phyloP scores from a whole-genome alignment of 53 echinoderm and acorn worm genomes.

The Stichopus horrens region DNA sequence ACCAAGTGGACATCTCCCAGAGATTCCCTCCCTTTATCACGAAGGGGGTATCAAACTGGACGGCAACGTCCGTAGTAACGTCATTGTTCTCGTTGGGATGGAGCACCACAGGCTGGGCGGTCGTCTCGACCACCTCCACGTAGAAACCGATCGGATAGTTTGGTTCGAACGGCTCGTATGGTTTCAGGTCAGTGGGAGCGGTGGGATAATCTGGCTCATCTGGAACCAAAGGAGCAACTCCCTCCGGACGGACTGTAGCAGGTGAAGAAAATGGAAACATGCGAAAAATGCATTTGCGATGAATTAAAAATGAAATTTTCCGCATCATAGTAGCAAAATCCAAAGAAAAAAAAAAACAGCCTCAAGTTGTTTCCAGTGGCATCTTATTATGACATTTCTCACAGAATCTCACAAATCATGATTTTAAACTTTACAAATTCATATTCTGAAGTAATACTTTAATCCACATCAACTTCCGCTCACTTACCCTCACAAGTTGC shows the following conservation, averaged over 20 bases:
- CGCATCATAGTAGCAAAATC: too few relatives aligned
- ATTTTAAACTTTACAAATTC: too few relatives aligned
- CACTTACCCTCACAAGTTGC: too few relatives aligned
- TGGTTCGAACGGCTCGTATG: not conserved
- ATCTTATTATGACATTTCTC: too few relatives aligned
- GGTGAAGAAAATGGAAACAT: too few relatives aligned
- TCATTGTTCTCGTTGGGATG: constrained; percentile 28
- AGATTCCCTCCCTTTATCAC: constrained; percentile 59
- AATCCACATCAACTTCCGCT: too few relatives aligned
- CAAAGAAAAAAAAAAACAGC: too few relatives aligned
- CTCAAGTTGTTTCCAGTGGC: too few relatives aligned
- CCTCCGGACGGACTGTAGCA: constrained; percentile 2
- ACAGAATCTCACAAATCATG: too few relatives aligned
- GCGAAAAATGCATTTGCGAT: too few relatives aligned
- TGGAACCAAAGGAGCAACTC: not conserved
- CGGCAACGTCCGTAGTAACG: constrained; percentile 15
- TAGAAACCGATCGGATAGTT: not conserved
- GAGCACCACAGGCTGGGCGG: constrained; percentile 27
- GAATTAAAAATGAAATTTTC: too few relatives aligned
- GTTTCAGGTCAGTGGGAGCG: not conserved
- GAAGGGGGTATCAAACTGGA: constrained; percentile 37
- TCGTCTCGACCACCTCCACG: constrained; percentile 36
- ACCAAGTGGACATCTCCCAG: constrained; percentile 63
- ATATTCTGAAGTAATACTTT: too few relatives aligned
- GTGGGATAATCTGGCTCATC: not conserved